A percentile compares a stretch with the other conserved stretches of the same genome.
These are phyloP conservation scores for Cyclopterus lumpus DNA, from an alignment of 2,797 vertebrate genomes.

Conservation along the genomic window DNA sequence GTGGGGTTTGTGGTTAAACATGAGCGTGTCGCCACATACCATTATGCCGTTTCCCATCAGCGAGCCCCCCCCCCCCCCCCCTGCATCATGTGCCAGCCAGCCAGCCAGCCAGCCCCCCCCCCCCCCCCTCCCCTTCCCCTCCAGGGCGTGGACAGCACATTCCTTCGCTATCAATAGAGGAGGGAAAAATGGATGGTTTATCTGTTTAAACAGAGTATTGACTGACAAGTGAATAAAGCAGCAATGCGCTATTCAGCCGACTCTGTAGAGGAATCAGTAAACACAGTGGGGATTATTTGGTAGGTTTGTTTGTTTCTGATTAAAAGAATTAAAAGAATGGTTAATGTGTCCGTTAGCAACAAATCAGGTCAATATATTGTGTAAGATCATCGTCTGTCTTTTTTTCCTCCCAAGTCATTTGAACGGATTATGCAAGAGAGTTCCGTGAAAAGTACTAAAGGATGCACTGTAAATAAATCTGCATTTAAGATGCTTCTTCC, in stretches of 20 bases:
- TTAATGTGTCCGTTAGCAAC: not conserved
- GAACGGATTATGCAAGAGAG: not conserved
- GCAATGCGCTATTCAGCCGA: slow-evolving; percentile 43
- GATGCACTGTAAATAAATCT: not conserved
- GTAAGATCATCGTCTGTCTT: not conserved
- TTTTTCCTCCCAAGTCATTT: not conserved
- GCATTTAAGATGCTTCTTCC: not conserved
- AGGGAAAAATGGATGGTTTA: slow-evolving; percentile 42
- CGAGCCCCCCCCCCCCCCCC: slow-evolving; percentile 24
- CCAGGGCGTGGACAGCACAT: slow-evolving; percentile 72
- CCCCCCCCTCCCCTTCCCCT: slow-evolving; percentile 39
- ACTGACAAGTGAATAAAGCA: slow-evolving; percentile 26
- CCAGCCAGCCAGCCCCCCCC: slow-evolving; percentile 56
- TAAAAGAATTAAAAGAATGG: too few species aligned
- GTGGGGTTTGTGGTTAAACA: slow-evolving; percentile 77
- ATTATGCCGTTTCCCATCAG: slow-evolving; percentile 82
- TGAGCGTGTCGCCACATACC: slow-evolving; percentile 82
- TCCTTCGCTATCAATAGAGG: slow-evolving; percentile 76
- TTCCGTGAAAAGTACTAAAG: not conserved
- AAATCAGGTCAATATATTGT: not conserved
- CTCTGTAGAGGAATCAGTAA: slow-evolving; percentile 23
- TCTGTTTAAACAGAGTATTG: slow-evolving; percentile 35
- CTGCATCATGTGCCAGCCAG: slow-evolving; percentile 38
- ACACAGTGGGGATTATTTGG: not conserved
- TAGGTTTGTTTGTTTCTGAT: not conserved